Evolutionary conservation across 2,797 vertebrate species (phyloP), one percentile per base, ranked within the genome.

Genomic region (Hapalemur alaotrensis): DNA sequence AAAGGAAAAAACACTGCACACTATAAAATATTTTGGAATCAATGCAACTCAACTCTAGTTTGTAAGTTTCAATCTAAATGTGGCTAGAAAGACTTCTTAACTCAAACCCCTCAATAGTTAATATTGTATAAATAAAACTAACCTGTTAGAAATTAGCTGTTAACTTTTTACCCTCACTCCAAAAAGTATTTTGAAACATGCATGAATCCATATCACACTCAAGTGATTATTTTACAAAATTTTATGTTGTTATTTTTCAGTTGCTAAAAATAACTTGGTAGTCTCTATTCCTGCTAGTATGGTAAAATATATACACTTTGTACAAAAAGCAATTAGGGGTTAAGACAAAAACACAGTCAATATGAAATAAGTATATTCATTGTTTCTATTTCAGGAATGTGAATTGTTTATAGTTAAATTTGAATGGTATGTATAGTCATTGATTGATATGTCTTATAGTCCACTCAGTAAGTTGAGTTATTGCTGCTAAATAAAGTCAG

Each of bases 401-500:
- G 32, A 91, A 91, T 78, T 81, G 46, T 85, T 81, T 43, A 17
- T 86, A 93, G 43, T 67, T 95, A 95, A 93, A 95, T 46, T 61
- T 82, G 48, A 76, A 69, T 72, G 38, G 35, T 90, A 72, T 38
- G 5, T 25, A 35, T 35, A 80, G 83, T 11, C 30, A 92, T 35
- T 65, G 76, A 95, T 76, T 88, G 67, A 20, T 20, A 50, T 76
- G 18, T 97, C 72, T 90, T 88, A 7, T 20, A 96, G 48, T 90
- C 15, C 35, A 83, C 80, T 95, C 76, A 95, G 92, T 93, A 95
- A 89, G 67, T 61, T 96, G 81, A 96, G 15, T 67, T 95, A 90
- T 54, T 90, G 61, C 57, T 95, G 72, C 76, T 96, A 93, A 97
- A 79, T 88, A 95, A 93, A 95, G 59, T 87, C 46, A 48, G n/a